Evolutionary conservation across 2,888 invertebrate genomes (phyloP).

Genomic region (Chrysomela aeneicollis): DNA sequence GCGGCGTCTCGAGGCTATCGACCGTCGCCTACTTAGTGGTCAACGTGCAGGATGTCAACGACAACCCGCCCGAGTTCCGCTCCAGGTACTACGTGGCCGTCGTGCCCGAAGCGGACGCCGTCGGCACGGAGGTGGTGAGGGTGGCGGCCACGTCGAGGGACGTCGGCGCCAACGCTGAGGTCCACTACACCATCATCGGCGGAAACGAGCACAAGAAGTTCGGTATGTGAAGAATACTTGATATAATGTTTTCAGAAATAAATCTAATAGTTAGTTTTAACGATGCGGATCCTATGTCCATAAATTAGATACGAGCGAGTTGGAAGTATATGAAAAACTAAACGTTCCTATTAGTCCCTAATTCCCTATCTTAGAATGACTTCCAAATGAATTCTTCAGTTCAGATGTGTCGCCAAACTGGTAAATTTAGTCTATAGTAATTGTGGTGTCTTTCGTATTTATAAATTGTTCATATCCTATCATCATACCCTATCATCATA

Average conservation of each 20-base stretch:
- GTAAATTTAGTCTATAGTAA: too few relatives aligned
- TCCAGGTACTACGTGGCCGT: conserved; percentile 79
- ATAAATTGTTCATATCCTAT: too few relatives aligned
- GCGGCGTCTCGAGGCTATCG: conserved; percentile 77
- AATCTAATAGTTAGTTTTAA: conserved; percentile 65
- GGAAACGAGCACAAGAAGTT: conserved; percentile 92
- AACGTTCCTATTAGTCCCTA: too few relatives aligned
- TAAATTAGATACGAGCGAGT: too few relatives aligned
- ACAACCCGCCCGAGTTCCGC: conserved; percentile 95
- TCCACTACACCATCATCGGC: conserved; percentile 85
- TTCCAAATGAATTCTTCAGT: too few relatives aligned
- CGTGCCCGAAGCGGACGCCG: conserved; percentile 79
- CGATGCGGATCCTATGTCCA: too few relatives aligned
- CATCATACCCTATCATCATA: too few relatives aligned
- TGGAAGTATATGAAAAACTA: too few relatives aligned
- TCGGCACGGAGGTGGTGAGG: conserved; percentile 82
- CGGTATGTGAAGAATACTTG: conserved; percentile 53
- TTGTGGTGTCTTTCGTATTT: too few relatives aligned
- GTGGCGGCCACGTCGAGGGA: conserved; percentile 93
- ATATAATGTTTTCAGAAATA: too few relatives aligned
- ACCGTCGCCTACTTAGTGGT: conserved; percentile 76
- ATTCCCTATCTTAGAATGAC: too few relatives aligned
- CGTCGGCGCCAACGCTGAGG: conserved; percentile 91
- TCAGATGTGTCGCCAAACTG: too few relatives aligned
- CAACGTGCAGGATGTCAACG: conserved; percentile 90